A percentile compares a stretch with the other conserved stretches of the same genome.
These are phyloP conservation scores for Fragum sueziense DNA, from an alignment of 2,888 invertebrate genomes.

Conservation along the genomic window DNA sequence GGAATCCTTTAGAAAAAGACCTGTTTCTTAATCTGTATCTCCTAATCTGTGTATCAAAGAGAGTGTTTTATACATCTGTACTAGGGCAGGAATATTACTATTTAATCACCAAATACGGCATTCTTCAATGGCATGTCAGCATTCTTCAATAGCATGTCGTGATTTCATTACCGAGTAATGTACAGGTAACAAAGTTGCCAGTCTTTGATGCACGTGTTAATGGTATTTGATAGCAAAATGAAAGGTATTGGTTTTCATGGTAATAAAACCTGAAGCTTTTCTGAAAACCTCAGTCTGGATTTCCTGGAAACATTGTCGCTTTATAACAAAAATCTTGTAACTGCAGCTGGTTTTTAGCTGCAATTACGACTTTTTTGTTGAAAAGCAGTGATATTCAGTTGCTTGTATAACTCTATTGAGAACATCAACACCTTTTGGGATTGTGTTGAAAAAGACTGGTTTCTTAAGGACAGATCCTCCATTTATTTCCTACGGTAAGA, in stretches of 20 bases:
- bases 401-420: too few species aligned
- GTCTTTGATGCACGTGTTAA: conserved; percentile 24
- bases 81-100: background rate
- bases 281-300: background rate
- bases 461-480: too few species aligned
- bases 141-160: background rate
- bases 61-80: background rate
- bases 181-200: conserved; percentile 27
- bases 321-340: too few species aligned
- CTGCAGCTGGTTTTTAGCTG: too few species aligned
- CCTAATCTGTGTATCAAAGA: background rate
- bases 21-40: too few species aligned
- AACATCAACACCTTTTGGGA: too few species aligned
- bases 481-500: too few species aligned
- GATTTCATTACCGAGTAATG: conserved; percentile 29
- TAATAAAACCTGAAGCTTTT: background rate
- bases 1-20: too few species aligned
- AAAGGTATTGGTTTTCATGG: conserved; percentile 6
- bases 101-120: background rate
- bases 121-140: too few species aligned
- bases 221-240: conserved; percentile 14
- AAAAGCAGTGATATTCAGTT: too few species aligned
- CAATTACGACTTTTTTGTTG: background rate
- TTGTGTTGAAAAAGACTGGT: too few species aligned
- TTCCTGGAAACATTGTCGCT: background rate